A percentile compares a stretch with the other conserved stretches of the same genome.
Conservation (phyloP, 2,797 vertebrate species). For the Anguilla marmorata region DNA sequence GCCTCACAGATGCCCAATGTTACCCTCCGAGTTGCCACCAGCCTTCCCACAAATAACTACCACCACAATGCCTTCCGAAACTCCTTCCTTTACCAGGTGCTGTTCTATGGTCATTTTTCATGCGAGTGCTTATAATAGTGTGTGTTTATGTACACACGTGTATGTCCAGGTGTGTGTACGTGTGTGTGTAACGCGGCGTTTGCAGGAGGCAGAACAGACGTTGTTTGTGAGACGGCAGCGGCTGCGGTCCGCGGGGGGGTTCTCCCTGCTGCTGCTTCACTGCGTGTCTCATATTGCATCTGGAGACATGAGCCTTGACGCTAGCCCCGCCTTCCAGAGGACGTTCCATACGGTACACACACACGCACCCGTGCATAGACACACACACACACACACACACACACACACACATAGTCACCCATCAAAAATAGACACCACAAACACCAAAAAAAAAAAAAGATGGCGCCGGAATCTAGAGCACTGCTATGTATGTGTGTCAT, state of each 20-base stretch:
- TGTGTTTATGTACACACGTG: neutral
- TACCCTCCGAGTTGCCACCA: slow-evolving; percentile 74
- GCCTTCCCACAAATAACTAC: slow-evolving; percentile 72
- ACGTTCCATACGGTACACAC: slow-evolving; percentile 80
- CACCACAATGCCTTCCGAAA: slow-evolving; percentile 77
- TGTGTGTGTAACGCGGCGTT: neutral
- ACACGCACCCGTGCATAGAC: neutral
- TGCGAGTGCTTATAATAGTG: slow-evolving; percentile 21
- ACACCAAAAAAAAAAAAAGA: neutral
- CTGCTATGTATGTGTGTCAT: neutral
- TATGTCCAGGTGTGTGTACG: slow-evolving; percentile 15
- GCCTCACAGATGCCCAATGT: slow-evolving; percentile 72
- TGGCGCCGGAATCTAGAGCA: neutral
- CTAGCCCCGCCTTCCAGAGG: slow-evolving; percentile 71
- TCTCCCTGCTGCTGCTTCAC: slow-evolving; percentile 81
- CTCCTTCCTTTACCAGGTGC: slow-evolving; percentile 87
- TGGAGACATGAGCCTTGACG: slow-evolving; percentile 67
- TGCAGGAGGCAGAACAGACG: slow-evolving; percentile 68
- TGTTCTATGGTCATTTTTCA: slow-evolving; percentile 16
- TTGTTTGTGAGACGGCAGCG: slow-evolving; percentile 78
- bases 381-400: neutral
- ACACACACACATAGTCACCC: neutral
- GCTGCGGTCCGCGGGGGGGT: slow-evolving; percentile 77
- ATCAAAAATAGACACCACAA: neutral
- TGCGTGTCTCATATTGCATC: slow-evolving; percentile 77